Base-by-base conservation (phyloP, 2,888 invertebrate species). In the Drosophila subsilvestris region DNA sequence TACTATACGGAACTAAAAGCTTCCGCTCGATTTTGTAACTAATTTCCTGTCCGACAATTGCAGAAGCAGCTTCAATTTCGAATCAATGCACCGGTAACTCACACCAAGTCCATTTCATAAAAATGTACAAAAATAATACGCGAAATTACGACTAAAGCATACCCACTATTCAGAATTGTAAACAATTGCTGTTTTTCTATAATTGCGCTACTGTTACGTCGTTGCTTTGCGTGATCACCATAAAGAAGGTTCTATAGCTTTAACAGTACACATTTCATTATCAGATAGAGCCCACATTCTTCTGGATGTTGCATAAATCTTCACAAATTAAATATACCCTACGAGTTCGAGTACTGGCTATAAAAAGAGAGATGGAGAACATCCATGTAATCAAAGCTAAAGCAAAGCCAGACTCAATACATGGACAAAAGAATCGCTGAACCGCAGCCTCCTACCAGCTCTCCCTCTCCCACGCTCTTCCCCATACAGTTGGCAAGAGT, bases 31-130 rank as follows among this genome's bases (percentile, higher is more conserved):
- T 32, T 49, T 53, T 54, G 22, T 57, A 82, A 54, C 62, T 75
- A 83, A 82, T 82, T 82, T 82, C 81, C 81, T 82, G 81, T 80
- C 44, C 44, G 58, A 53, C 67, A 79, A 71, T 65, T 66, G 37
- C 50, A 63, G 54, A 59, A 72, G 57, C 61, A 63, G 48, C 74
- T 76, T 78, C 67, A 57, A 58, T 70, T 77, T 65, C 42, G 63
- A 77, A 69, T 78, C 76, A 78, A 73, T 80, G 76, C 68, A 59
- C 54, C 17, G 58, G 55, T 70, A 67, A 62, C 69, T 72, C 61
- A 58, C 57, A 59, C 60, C 32, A 14, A 37, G 14, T 32, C 57
- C 25, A 7, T 48, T 18, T 22, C 2, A 22, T 22, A 3, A 3
- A 22, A n/a, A 27, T 32, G 27, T 27, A 29, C 54, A n/a, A 48